These are phyloP conservation scores for Anguilla obscura DNA, from an alignment of 2,797 vertebrate species.

Conservation along the genomic window DNA sequence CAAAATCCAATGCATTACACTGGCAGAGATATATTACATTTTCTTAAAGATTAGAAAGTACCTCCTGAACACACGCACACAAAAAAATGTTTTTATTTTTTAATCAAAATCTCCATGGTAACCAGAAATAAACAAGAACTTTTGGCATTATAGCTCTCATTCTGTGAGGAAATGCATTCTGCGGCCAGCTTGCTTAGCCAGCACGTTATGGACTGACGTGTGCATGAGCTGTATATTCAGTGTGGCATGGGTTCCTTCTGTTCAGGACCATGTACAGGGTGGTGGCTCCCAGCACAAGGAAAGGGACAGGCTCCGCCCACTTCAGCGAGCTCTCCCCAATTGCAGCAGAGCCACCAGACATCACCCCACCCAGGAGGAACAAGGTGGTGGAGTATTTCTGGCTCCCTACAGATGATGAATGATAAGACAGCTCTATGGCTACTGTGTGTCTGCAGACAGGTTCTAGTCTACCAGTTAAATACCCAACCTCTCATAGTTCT, in stretches of 20 bases:
- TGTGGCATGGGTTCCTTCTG: background rate
- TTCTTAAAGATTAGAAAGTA: background rate
- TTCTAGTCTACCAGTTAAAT: background rate
- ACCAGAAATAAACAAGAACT: conserved; percentile 4
- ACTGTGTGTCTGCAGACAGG: background rate
- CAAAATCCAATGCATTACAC: background rate
- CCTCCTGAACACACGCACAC: background rate
- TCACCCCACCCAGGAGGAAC: conserved; percentile 53
- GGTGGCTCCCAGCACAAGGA: conserved; percentile 57
- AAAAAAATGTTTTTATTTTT: background rate
- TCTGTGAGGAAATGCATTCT: background rate
- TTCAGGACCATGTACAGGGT: conserved; percentile 65
- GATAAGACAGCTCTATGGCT: background rate
- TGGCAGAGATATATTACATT: background rate
- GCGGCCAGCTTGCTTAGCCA: too few species aligned
- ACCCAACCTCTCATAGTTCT: background rate
- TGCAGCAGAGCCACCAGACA: conserved; percentile 56
- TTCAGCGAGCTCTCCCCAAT: conserved; percentile 68
- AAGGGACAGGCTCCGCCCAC: conserved; percentile 57
- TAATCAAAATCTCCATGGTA: conserved; percentile 13
- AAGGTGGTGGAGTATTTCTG: conserved; percentile 77
- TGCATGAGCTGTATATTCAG: background rate
- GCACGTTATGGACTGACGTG: too few species aligned
- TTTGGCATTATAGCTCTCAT: background rate
- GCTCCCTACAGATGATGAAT: conserved; percentile 76